Evolutionary conservation across 2,113 vertebrate species (phyloP), one percentile per base, ranked within the genome.

Genomic region (Ellobius talpinus): DNA sequence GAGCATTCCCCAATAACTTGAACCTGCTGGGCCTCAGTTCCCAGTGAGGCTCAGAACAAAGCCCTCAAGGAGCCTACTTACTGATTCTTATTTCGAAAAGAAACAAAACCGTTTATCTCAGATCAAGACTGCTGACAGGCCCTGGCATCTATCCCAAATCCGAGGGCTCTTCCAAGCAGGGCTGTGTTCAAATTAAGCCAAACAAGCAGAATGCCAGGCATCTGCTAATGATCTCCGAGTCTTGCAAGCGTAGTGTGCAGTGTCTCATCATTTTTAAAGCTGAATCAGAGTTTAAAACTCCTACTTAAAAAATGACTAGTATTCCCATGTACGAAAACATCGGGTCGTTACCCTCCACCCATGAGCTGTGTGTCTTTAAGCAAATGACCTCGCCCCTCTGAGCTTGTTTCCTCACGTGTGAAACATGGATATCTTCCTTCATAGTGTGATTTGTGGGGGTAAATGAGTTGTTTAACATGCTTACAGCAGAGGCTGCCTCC

Each of bases 221-320:
- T 58, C 47, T 10, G 39, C 16, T 26, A n/a, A 82, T 4, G 31
- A 36, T 33, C 82, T 95, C 66, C 55, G 93, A 58, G 39, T 78
- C 55, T 50, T 36, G 31, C 52, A 52, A 76, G 81, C 84, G 39
- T 6, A 39, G 73, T 29, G 55, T 77, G 29, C 23, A 66, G 63
- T 36, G 73, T 66, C 93, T 73, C 81, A 8, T 50, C 10, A 42
- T 82, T 89, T 92, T 21, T 7, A 90, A 95, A 95, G 47, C 87
- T 50, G 91, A 73, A 50, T 74, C 86, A 58, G 50, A 97, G 89
- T 45, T 81, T 63, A 66, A 90, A 94, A 87, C 87, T 45, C 16
- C n/a, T 33, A 88, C 81, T 52, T 7, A 42, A 82, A 78, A 90
- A 31, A 39, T 55, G 11, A 45, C 88, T 36, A 11, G 31, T 16